These are phyloP conservation scores for Zaprionus tsacasi DNA, from an alignment of 1,140 invertebrate species.

Conservation along the genomic window DNA sequence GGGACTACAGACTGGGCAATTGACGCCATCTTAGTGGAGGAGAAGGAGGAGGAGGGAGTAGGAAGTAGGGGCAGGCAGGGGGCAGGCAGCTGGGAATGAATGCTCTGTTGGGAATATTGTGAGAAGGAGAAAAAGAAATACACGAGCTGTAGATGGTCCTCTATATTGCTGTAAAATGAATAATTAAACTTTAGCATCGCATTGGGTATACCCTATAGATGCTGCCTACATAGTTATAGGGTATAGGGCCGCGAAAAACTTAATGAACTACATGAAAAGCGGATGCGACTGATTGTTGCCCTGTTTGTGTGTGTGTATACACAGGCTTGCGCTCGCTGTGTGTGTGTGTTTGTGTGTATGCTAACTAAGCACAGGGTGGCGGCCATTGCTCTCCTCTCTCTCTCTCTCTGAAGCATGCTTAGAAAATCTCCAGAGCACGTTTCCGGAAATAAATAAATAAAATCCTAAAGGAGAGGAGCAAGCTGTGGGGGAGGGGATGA, in stretches of 20 bases:
- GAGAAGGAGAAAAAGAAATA: slow-evolving; percentile 23
- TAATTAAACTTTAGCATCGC: neutral
- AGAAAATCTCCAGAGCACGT: slow-evolving; percentile 79
- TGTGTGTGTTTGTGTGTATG: slow-evolving; percentile 43
- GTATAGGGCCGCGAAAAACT: slow-evolving; percentile 50
- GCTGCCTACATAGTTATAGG: neutral
- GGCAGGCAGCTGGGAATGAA: neutral
- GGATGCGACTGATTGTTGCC: slow-evolving; percentile 46
- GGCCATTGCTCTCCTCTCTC: neutral
- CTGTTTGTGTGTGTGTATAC: slow-evolving; percentile 9
- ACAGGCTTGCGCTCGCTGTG: slow-evolving; percentile 15
- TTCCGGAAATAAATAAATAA: slow-evolving; percentile 83
- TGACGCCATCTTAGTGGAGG: slow-evolving; percentile 37
- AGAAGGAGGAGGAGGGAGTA: neutral
- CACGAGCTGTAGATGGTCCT: slow-evolving; percentile 13
- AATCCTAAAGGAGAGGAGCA: slow-evolving; percentile 44
- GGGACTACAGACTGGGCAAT: slow-evolving; percentile 23
- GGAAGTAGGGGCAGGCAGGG: too few species aligned
- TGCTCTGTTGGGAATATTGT: slow-evolving; percentile 36
- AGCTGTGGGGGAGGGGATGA: neutral
- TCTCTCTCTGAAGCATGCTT: slow-evolving; percentile 55
- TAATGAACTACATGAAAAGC: slow-evolving; percentile 74
- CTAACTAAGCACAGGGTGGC: slow-evolving; percentile 52
- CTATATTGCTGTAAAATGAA: neutral
- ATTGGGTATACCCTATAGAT: neutral